phyloP scores from a whole-genome alignment of 2,797 vertebrate genomes.

The Valencia hispanica region DNA sequence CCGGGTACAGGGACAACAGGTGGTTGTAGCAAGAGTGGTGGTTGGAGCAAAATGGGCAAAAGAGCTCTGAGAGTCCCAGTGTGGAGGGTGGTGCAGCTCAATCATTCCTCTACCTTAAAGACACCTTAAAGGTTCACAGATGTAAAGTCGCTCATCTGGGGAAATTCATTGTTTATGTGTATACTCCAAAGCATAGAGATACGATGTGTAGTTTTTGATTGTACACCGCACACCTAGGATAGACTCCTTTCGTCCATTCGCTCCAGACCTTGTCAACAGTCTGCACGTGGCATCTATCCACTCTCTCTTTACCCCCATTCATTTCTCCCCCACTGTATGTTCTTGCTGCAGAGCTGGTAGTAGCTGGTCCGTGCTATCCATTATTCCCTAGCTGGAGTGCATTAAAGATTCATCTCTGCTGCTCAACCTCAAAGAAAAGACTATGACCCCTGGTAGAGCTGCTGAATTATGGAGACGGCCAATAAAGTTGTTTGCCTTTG shows the following conservation, averaged over 20 bases:
- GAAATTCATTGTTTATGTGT: constrained; percentile 34
- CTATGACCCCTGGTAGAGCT: constrained; percentile 80
- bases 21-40: constrained; percentile 48
- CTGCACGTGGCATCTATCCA: constrained; percentile 34
- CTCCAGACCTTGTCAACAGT: constrained; percentile 19
- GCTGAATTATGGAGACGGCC: constrained; percentile 83
- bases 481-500: constrained; percentile 84
- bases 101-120: constrained; percentile 64
- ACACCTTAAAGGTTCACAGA: constrained; percentile 52
- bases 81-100: constrained; percentile 66
- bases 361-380: constrained; percentile 71
- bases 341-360: constrained; percentile 56
- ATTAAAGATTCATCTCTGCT: constrained; percentile 83
- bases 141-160: constrained; percentile 53
- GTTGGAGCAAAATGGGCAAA: constrained; percentile 48
- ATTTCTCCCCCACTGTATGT: constrained; percentile 46
- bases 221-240: constrained; percentile 11
- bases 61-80: constrained; percentile 62
- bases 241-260: constrained; percentile 14
- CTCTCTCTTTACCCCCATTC: constrained; percentile 24
- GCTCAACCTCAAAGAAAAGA: constrained; percentile 80
- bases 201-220: constrained; percentile 18
- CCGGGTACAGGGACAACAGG: constrained; percentile 33
- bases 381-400: constrained; percentile 76
- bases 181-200: constrained; percentile 29